Base-by-base conservation (phyloP, 2,113 vertebrate genomes). In the Perca fluviatilis region DNA sequence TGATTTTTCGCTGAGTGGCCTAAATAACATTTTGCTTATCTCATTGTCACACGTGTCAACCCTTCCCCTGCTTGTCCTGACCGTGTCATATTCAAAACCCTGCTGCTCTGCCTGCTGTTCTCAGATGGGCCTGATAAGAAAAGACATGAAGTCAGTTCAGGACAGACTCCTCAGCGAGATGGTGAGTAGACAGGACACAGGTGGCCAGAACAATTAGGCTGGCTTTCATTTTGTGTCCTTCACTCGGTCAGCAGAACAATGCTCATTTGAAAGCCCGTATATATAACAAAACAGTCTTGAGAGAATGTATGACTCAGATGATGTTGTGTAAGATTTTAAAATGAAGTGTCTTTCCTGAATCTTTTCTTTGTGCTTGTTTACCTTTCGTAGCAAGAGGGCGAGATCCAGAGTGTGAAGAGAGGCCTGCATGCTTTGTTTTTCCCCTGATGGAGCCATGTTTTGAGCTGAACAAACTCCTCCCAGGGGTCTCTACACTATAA, bases 101-200 rank as follows among this genome's bases (percentile, higher is more conserved):
- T 25, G 46, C 77, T 76, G 36, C 58, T 83, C 15, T 81, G n/a
- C 33, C 70, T 86, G 74, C 65, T 91, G 62, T 82, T 91, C 82
- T 65, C 91, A 96, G 96, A 95, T 96, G 94, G 87, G 85, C 71
- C 74, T 93, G 77, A 93, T 96, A 78, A 95, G 79, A 77, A 93
- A 94, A 77, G 94, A 95, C 85, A 94, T 96, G 91, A 96, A 93
- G 89, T 93, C 92, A 43, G 78, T 94, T 68, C 95, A 96, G 89
- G 94, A 95, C 60, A 88, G 86, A 58, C 91, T 96, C 64, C 92
- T 95, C 70, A 88, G 68, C 51, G 92, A 96, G 84, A 95, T 95
- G 95, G 96, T 95, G 79, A 94, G 94, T 90, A 2, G 43, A 72
- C n/a, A 6, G 11, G 4, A 71, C 58, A 50, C 46, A 27, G 43